A percentile compares a stretch with the other conserved stretches of the same genome.
Evolutionary conservation across 1,140 invertebrate genomes (phyloP).

Genomic region (Rhopalosiphum maidis): DNA sequence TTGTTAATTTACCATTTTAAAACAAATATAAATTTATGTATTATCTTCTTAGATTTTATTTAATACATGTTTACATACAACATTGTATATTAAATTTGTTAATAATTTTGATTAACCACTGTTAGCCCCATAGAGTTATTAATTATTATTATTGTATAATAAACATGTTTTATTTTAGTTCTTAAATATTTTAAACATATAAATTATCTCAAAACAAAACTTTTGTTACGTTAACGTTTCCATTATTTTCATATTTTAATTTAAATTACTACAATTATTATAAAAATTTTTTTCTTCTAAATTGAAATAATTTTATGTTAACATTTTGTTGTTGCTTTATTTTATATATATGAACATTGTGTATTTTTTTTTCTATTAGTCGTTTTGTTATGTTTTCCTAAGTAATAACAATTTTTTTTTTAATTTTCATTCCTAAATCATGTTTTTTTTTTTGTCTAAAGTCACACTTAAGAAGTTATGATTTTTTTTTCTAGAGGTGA

Average conservation of each 20-base stretch:
- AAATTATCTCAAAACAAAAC: slow-evolving; percentile 49
- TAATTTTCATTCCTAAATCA: slow-evolving; percentile 53
- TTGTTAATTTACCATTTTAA: slow-evolving; percentile 54
- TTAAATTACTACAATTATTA: slow-evolving; percentile 47
- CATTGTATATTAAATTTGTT: slow-evolving; percentile 46
- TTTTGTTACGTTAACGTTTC: slow-evolving; percentile 55
- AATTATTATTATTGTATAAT: slow-evolving; percentile 51
- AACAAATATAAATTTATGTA: slow-evolving; percentile 34
- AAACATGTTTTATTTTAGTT: slow-evolving; percentile 56
- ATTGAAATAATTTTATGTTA: slow-evolving; percentile 53
- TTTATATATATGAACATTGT: slow-evolving; percentile 46
- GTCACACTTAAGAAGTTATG: slow-evolving; percentile 45
- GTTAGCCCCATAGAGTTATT: slow-evolving; percentile 51
- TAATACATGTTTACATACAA: slow-evolving; percentile 23
- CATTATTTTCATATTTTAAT: slow-evolving; percentile 55
- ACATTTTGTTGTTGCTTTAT: slow-evolving; percentile 57
- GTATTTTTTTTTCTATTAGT: slow-evolving; percentile 56
- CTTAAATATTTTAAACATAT: slow-evolving; percentile 33
- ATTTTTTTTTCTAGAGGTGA: slow-evolving; percentile 47
- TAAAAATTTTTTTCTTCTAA: slow-evolving; percentile 34
- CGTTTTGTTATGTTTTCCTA: slow-evolving; percentile 57
- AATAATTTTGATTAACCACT: slow-evolving; percentile 56
- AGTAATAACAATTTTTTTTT: slow-evolving; percentile 54
- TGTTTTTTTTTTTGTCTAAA: slow-evolving; percentile 46
- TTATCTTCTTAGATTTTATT: slow-evolving; percentile 42